Conservation (phyloP, 2,113 vertebrate species). For the Erythrocercus mccallii region DNA sequence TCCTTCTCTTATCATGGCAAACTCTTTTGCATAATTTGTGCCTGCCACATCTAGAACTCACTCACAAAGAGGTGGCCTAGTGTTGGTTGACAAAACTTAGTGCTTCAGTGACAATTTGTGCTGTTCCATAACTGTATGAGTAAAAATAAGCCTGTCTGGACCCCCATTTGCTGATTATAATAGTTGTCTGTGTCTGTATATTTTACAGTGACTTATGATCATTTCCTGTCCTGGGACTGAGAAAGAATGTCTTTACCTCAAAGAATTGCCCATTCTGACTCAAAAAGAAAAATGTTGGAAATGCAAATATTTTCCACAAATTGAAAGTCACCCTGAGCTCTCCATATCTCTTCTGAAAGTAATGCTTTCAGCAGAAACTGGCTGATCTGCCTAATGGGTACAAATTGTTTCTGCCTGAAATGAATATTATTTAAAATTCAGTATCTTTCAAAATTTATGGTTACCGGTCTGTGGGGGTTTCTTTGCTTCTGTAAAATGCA, state of each 20-base stretch:
- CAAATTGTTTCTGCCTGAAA: slow-evolving; percentile 36
- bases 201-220: slow-evolving; percentile 2
- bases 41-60: not conserved
- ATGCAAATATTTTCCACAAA: slow-evolving; percentile 34
- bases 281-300: slow-evolving; percentile 19
- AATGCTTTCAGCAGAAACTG: not conserved
- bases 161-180: not conserved
- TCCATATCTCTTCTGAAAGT: slow-evolving; percentile 22
- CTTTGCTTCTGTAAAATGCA: not conserved
- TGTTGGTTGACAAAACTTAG: not conserved
- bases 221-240: not conserved
- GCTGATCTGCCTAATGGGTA: slow-evolving; percentile 34
- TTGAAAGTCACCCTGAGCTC: not conserved
- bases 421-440: slow-evolving; percentile 49
- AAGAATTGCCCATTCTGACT: slow-evolving; percentile 5
- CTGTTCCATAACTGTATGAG: not conserved
- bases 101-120: not conserved
- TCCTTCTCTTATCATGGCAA: not conserved
- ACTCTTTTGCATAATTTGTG: slow-evolving; percentile 19
- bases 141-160: not conserved
- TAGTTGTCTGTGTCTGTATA: not conserved
- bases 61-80: not conserved
- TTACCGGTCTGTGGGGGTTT: not conserved
- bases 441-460: slow-evolving; percentile 37
- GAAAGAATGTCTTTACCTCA: not conserved